Conservation (phyloP, 2,113 vertebrate genomes). For the Dicaeum eximium region DNA sequence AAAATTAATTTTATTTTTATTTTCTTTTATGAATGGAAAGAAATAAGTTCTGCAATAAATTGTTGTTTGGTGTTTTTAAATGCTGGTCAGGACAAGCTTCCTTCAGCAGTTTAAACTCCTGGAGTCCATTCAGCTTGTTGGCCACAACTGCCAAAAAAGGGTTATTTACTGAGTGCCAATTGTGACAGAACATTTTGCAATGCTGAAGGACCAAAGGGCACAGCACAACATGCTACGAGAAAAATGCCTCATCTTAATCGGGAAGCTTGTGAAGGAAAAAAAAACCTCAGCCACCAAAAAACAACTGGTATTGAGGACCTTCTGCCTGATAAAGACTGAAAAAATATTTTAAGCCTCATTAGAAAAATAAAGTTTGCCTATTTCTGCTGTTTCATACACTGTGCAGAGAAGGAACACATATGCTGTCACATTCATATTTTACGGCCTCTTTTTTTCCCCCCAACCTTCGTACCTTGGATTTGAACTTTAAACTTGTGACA, state of each 20-base stretch:
- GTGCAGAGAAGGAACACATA: constrained; percentile 27
- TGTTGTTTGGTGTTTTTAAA: not conserved
- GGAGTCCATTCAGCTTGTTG: not conserved
- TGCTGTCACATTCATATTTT: constrained; percentile 54
- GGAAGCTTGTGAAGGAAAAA: not conserved
- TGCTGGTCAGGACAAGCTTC: not conserved
- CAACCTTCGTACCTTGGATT: constrained; percentile 46
- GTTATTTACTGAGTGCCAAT: constrained; percentile 31
- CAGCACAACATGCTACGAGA: not conserved
- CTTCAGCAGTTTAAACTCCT: not conserved
- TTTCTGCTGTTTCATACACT: constrained; percentile 7
- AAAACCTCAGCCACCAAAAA: not conserved
- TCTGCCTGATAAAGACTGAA: not conserved
- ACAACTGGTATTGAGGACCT: not conserved
- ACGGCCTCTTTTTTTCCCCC: not conserved
- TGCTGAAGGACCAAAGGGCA: not conserved
- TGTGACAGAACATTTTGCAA: constrained; percentile 17
- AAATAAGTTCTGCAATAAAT: not conserved
- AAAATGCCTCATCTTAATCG: not conserved
- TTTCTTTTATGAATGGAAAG: not conserved
- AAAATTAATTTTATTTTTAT: no score
- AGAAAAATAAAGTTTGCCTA: constrained; percentile 36
- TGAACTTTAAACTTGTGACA: constrained; percentile 70
- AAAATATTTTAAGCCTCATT: constrained; percentile 35
- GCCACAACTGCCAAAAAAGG: not conserved